Base-by-base conservation (phyloP, 64 coral and sea anemone species). In the Anthopleura sola region DNA sequence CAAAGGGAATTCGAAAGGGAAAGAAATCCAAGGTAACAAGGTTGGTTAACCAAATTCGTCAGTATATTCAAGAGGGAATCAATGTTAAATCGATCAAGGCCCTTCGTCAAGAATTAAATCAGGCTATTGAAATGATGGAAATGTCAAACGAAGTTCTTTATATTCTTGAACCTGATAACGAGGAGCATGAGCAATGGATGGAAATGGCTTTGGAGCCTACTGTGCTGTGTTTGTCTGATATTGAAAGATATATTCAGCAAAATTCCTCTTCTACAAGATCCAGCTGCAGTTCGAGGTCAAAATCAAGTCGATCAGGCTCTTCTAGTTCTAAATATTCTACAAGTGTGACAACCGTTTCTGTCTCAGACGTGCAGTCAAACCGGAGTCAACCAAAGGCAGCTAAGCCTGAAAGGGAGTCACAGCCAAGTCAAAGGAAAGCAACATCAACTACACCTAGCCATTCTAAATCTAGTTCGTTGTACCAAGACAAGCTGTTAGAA, bases 111-210 rank as follows among this genome's bases (percentile, higher is more conserved):
- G 34, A 78, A 40, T 46, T 78, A 78, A 78, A 78, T 37, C 31
- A 78, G 36, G 75, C 75, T 78, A 78, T 78, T 78, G 75, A 78
- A 32, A 12, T 18, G 75, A 78, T 78, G 75, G 75, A 78, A 78
- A 15, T 78, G 4, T 78, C 75, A 38, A 78, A 78, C 36, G 75
- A 78, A 78, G 75, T 78, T 12, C 20, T 78, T 18, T 37, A 78
- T 78, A 13, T 37, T 0, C 75, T 78, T 46, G 75, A 78, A 78
- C 75, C 75, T 19, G 75, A 78, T 39, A 46, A 78, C 21, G 75
- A 78, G 16, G 75, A 78, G 36, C 75, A 78, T 21, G 75, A 78
- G 18, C 75, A 78, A 19, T 78, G 75, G 75, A 20, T 78, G 5
- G 75, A 78, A 33, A 78, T 33, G 3, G 75, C 75, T 19, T 78